phyloP scores from a whole-genome alignment of 1,140 invertebrate species.

The Campodea augens region DNA sequence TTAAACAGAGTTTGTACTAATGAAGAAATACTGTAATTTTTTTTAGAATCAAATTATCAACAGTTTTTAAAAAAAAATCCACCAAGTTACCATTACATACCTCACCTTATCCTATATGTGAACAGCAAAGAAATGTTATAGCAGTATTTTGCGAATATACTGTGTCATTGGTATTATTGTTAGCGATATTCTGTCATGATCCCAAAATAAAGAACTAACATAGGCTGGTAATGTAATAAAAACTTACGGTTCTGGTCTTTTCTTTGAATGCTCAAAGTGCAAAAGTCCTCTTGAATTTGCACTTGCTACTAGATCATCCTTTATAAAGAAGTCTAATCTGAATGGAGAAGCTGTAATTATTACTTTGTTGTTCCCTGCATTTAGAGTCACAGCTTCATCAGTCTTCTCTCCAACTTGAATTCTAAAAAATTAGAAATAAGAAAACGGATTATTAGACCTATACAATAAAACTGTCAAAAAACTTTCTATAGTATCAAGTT shows the following conservation, averaged over 20 bases:
- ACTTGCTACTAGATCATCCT: constrained; percentile 51
- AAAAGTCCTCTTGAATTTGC: constrained; percentile 77
- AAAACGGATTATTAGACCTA: constrained; percentile 2
- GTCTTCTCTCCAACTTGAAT: constrained; percentile 29
- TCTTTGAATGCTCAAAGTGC: constrained; percentile 74
- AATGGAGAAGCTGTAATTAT: constrained; percentile 56
- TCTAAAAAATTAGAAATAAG: constrained; percentile 17
- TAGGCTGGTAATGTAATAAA: no score
- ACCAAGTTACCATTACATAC: no score
- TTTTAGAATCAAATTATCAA: no score
- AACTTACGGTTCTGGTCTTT: constrained; percentile 37
- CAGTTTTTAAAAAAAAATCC: no score
- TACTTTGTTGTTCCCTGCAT: constrained; percentile 43
- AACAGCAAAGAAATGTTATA: no score
- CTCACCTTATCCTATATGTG: no score
- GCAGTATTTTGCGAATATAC: no score
- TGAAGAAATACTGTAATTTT: no score
- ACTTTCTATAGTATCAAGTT: background rate
- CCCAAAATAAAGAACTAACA: no score
- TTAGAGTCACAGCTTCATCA: constrained; percentile 31
- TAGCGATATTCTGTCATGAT: no score
- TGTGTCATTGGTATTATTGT: no score
- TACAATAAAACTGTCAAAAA: constrained; percentile 3
- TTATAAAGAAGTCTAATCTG: constrained; percentile 59
- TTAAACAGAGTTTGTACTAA: no score